phyloP scores from a whole-genome alignment of 92 coral and sea anemone species.

The Porites cylindrica region DNA sequence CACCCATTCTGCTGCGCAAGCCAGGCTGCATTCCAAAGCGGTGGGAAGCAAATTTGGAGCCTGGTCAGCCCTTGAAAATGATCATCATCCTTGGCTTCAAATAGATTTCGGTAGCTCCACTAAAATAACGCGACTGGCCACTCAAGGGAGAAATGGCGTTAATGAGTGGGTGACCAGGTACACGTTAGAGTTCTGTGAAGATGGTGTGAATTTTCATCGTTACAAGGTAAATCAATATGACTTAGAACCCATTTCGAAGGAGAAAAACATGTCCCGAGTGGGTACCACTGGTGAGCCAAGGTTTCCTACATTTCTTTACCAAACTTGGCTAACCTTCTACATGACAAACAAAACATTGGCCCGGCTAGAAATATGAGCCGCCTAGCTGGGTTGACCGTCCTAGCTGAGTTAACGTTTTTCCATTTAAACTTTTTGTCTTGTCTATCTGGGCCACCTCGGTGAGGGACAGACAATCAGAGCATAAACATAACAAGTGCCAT shows the following conservation, averaged over 20 bases:
- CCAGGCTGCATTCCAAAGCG: slow-evolving; percentile 7
- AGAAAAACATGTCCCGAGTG: no score
- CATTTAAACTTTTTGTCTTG: no score
- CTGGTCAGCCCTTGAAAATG: slow-evolving; percentile 1
- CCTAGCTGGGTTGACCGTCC: no score
- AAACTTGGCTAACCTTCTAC: no score
- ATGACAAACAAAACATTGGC: no score
- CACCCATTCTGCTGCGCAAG: slow-evolving; percentile 13
- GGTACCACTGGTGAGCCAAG: no score
- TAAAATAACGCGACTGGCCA: not conserved
- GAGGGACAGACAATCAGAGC: no score
- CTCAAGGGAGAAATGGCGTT: slow-evolving; percentile 11
- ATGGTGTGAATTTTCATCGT: slow-evolving; percentile 7
- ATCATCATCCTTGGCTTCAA: slow-evolving; percentile 31
- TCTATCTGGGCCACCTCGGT: no score
- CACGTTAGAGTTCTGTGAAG: not conserved
- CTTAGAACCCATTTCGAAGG: not conserved
- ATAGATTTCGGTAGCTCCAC: slow-evolving; percentile 9
- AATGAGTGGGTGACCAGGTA: slow-evolving; percentile 29
- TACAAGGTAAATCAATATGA: not conserved
- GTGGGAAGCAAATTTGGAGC: slow-evolving; percentile 3
- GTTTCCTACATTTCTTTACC: no score
- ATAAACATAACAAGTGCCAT: no score
- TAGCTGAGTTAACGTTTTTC: no score
- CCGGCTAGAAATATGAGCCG: no score